Evolutionary conservation across 2,113 vertebrate genomes (phyloP), one percentile per base, ranked within the genome.

Genomic region (Penelope pileata): DNA sequence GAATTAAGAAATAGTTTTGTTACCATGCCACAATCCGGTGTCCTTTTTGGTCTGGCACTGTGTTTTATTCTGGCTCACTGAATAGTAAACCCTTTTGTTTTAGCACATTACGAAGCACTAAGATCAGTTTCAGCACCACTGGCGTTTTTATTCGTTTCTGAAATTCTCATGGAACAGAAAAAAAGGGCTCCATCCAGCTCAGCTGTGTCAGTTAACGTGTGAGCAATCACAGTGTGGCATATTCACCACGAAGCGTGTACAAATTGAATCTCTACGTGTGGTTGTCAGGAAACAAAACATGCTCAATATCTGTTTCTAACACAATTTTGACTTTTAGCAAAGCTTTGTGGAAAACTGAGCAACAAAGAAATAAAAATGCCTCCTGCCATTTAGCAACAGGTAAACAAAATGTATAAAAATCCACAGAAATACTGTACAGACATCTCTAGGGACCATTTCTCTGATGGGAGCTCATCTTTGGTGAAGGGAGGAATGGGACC

Each of bases 251-350:
- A 60, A 96, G 85, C n/a, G 0, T 83, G 47, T 81, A 94, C 94
- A 96, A 95, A 97, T 91, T 81, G 95, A 96, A 88, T 94, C 91
- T 67, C 93, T 88, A 91, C 43, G 69, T 96, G 94, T 83, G 96
- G 94, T 88, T 95, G 94, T 96, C 94, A 96, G 94, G 95, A 96
- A 91, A 95, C 93, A 94, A 94, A 96, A 94, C 83, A 51, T 4
- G 79, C 91, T 96, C 88, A 0, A 88, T 86, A 88, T 90, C 85
- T 67, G 51, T 90, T 95, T 93, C 94, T 94, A 92, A 88, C 64
- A 86, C 85, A 80, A 34, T 90, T 94, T 75, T 81, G 90, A 90
- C 86, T 90, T 90, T 92, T 47, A 85, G 78, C 42, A 34, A 83
- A 88, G 90, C 82, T 80, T 73, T 82, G 62, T 24, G 51, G 73